phyloP scores from a whole-genome alignment of 2,797 vertebrate species.

The Alca torda region DNA sequence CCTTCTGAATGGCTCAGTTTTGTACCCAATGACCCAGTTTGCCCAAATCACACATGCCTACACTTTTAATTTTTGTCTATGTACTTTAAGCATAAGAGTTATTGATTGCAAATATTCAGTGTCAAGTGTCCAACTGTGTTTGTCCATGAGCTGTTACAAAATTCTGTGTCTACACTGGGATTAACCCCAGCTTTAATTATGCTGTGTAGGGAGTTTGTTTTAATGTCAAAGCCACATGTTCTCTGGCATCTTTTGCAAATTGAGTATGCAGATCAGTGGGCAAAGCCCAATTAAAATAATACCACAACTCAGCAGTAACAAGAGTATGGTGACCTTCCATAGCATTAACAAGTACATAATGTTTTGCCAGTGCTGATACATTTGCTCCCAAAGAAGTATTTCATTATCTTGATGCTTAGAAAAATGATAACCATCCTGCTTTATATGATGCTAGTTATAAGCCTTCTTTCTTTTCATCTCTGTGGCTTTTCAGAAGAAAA shows the following conservation, averaged over 20 bases:
- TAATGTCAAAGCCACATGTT: not conserved
- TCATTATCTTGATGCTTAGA: not conserved
- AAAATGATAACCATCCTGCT: not conserved
- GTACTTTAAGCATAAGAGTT: not conserved
- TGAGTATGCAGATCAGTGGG: not conserved
- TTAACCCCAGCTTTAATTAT: not conserved
- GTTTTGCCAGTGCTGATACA: not conserved
- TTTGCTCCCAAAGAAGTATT: not conserved
- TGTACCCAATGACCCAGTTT: not conserved
- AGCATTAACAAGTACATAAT: not conserved
- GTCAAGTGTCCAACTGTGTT: not conserved
- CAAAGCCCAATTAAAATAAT: constrained; percentile 19
- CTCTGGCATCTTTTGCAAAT: not conserved
- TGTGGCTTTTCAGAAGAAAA: not conserved
- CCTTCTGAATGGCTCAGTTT: not conserved
- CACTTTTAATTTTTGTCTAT: not conserved
- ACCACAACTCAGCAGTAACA: not conserved
- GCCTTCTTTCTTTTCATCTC: not conserved
- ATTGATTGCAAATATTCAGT: not conserved
- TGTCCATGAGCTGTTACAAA: not conserved
- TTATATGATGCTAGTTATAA: not conserved
- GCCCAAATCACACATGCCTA: not conserved
- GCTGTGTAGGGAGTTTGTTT: not conserved
- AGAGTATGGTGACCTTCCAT: not conserved
- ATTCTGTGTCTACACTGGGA: not conserved